Percentiles rank a stretch among this genome's conserved stretches.
Evolutionary conservation across 1,140 invertebrate species (phyloP).

Genomic region (Calephelis nemesis): DNA sequence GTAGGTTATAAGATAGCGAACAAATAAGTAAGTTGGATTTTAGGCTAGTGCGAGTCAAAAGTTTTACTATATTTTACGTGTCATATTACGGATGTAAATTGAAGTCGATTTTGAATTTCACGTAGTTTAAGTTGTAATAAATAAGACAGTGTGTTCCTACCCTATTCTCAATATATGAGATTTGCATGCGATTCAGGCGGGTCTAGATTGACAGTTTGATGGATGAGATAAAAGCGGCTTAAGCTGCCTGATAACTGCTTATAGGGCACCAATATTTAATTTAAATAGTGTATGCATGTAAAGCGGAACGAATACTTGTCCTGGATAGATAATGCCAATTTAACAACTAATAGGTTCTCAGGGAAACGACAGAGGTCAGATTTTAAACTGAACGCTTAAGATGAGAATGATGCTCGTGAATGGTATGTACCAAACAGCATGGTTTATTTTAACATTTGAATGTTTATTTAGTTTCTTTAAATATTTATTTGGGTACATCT

Average conservation of each 20-base stretch:
- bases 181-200: slow-evolving; percentile 4
- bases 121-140: neutral
- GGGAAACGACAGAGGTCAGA: slow-evolving; percentile 4
- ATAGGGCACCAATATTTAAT: slow-evolving; percentile 16
- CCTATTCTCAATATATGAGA: neutral
- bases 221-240: slow-evolving; percentile 16
- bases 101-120: no score
- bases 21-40: no score
- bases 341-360: slow-evolving; percentile 14
- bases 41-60: no score
- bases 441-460: no score
- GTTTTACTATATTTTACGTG: no score
- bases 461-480: no score
- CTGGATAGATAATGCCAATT: slow-evolving; percentile 8
- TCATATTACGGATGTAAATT: no score
- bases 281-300: slow-evolving; percentile 20
- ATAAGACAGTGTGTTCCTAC: neutral
- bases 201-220: slow-evolving; percentile 21
- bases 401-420: no score
- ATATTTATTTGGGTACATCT: no score
- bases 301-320: slow-evolving; percentile 8
- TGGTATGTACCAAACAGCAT: no score
- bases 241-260: slow-evolving; percentile 5
- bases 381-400: slow-evolving; percentile 10
- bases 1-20: no score